Evolutionary conservation across 2,797 vertebrate genomes (phyloP).

Genomic region (Erpetoichthys calabaricus): DNA sequence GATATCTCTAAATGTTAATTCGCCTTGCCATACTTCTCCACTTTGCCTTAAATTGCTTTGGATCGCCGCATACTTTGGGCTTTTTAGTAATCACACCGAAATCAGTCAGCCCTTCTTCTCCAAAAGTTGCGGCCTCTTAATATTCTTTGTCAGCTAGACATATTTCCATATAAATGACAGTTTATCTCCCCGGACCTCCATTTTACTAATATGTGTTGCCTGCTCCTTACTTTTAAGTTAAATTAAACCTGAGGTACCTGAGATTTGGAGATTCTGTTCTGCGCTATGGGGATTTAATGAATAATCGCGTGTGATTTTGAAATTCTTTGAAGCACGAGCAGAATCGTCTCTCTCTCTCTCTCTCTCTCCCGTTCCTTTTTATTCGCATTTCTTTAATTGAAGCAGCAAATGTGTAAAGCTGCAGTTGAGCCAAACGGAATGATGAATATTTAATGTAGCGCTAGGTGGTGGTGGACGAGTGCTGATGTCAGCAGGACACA

Average conservation of each 20-base stretch:
- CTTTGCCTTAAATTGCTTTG: too few species aligned
- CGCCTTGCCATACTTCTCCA: too few species aligned
- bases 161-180: conserved; percentile 4
- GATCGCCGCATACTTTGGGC: too few species aligned
- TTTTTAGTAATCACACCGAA: neutral
- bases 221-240: conserved; percentile 4
- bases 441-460: too few species aligned
- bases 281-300: conserved; percentile 8
- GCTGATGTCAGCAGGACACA: too few species aligned
- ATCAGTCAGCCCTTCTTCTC: neutral
- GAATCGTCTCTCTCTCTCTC: neutral
- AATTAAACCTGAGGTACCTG: conserved; percentile 5
- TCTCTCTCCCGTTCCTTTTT: neutral
- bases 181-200: conserved; percentile 1
- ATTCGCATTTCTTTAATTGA: neutral
- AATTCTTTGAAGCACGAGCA: neutral
- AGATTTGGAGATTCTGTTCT: conserved; percentile 6
- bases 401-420: neutral
- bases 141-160: conserved; percentile 4
- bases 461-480: too few species aligned
- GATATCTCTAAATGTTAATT: too few species aligned
- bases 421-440: too few species aligned
- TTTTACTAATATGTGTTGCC: neutral
- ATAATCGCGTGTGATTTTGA: conserved; percentile 4
- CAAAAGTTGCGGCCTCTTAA: conserved; percentile 1